Evolutionary conservation across 1,140 invertebrate species (phyloP), one percentile per base, ranked within the genome.

Genomic region (Pseudomyrmex pallidus): DNA sequence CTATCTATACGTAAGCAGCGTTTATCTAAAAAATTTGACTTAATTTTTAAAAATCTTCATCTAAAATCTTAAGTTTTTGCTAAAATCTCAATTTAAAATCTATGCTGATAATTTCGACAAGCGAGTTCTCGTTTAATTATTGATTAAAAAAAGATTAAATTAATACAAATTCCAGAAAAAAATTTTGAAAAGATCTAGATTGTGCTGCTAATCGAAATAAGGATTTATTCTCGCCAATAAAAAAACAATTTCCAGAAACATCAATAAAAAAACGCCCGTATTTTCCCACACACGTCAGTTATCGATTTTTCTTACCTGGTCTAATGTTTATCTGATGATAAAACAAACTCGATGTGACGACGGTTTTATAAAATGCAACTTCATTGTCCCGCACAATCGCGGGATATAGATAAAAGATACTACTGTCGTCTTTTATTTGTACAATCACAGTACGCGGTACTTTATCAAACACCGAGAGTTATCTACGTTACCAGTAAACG

Each of bases 381-480:
- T 17, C n/a, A 62, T 46, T 74, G 17, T 35, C 35, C 35, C 2
- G 54, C 7, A 67, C 2, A 68, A n/a, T n/a, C 25, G 22, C 22
- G 8, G 1, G 46, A 78, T 9, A 17, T 9, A 17, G 12, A 50
- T 59, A 54, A 25, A 10, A 25, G 2, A 25, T 25, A 13, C 22
- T 46, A 13, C 22, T 68, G 17, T 57, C 1, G 1, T 20, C 15
- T 77, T 68, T 77, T 68, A 77, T 22, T 77, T 9, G 56, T 35
- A 35, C 35, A 35, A 35, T 35, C 35, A 35, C 0, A 5, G 5
- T 7, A 35, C 35, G 35, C 35, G 8, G 2, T 44, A 59, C 63
- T 78, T 80, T 59, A 17, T 22, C 46, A 44, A 56, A 20, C 35
- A 78, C 25, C 12, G 8, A 20, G 44, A 20, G 44, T 59, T 72